phyloP scores from a whole-genome alignment of 2,797 vertebrate species.

The Merluccius polli region DNA sequence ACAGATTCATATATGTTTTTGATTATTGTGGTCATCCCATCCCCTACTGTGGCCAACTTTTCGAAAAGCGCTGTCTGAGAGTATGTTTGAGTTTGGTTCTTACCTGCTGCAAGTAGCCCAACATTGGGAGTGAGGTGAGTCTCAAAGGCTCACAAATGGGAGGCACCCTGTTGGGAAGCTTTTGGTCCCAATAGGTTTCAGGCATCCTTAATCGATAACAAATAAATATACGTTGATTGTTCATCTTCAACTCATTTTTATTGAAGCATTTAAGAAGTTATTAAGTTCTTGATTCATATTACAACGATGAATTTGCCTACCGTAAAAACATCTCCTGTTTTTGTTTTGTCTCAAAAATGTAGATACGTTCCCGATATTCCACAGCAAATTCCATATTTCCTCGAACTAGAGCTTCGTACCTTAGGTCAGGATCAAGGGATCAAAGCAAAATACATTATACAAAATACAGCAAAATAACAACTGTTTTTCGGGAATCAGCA shows the following conservation, averaged over 20 bases:
- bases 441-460: background rate
- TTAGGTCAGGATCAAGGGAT: slow-evolving; percentile 44
- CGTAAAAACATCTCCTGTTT: slow-evolving; percentile 87
- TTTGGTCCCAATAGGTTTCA: slow-evolving; percentile 83
- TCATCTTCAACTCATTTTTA: background rate
- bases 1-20: background rate
- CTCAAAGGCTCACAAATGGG: slow-evolving; percentile 78
- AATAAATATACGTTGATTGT: background rate
- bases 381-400: slow-evolving; percentile 79
- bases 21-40: background rate
- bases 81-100: slow-evolving; percentile 13
- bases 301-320: slow-evolving; percentile 55
- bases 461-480: background rate
- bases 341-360: slow-evolving; percentile 81
- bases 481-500: background rate
- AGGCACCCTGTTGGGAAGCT: slow-evolving; percentile 85
- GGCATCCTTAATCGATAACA: slow-evolving; percentile 73
- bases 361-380: slow-evolving; percentile 83
- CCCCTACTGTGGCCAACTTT: background rate
- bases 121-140: slow-evolving; percentile 84
- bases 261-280: background rate
- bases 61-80: background rate
- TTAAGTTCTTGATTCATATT: background rate
- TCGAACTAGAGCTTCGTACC: slow-evolving; percentile 87
- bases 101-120: slow-evolving; percentile 95